Base-by-base conservation (phyloP, 2,888 invertebrate species). In the Bombylius discolor region DNA sequence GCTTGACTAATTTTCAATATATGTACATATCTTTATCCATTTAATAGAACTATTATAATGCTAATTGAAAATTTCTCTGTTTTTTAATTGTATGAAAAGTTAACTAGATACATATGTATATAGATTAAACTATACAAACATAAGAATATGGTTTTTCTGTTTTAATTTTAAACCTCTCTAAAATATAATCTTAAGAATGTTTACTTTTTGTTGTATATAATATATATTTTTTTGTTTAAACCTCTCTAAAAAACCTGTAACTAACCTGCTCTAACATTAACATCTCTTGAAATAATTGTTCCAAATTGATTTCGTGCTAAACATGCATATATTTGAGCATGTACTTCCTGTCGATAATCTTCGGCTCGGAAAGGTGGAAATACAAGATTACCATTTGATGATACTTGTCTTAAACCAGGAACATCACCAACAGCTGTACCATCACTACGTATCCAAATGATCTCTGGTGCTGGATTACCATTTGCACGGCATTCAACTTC, bases 331-430 rank as follows among this genome's bases (percentile, higher is more conserved):
- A 91, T 87, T 76, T 93, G 92, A 59, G 93, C 91, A 72, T 96
- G 95, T 50, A 95, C 91, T 73, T 93, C 91, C 74, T 94, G 92
- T 49, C 90, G 82, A 70, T 94, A 95, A 72, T 91, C 90, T 73
- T 91, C 90, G 53, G 92, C 92, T 58, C 93, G 84, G 81, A 96
- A 96, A 44, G 95, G 93, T 58, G 92, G 92, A 73, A 96, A 94
- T 53, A 92, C 88, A 66, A 96, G 78, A 70, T 94, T 93, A 68
- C 95, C 94, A 74, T 95, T 94, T 56, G 91, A 86, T 66, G 91
- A 70, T 66, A 88, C 89, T 81, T 89, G 89, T 75, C 89, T 78
- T 57, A 92, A 76, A 65, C 89, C 93, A 62, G 92, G 90, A 42
- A 94, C 90, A 70, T 91, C 91, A 58, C 91, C 91, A 58, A 95